Evolutionary conservation across 2,888 invertebrate species (phyloP).

Genomic region (Acrobasis suavella): DNA sequence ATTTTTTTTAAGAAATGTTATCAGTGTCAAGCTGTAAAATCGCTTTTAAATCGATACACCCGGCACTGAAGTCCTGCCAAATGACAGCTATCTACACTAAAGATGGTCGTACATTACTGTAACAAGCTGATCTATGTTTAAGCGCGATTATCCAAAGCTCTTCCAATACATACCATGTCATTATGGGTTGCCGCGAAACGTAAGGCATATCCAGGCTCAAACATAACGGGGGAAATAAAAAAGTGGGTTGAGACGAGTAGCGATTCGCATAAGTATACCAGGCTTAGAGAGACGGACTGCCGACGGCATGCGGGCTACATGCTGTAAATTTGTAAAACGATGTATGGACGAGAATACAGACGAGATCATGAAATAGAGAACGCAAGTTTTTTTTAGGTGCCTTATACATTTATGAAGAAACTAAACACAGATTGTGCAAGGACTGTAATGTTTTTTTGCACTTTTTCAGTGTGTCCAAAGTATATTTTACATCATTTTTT

Average conservation of each 20-base stretch:
- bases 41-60: background rate
- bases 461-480: too few relatives aligned
- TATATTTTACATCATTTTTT: too few relatives aligned
- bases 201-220: conserved; percentile 64
- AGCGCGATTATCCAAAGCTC: conserved; percentile 26
- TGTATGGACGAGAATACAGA: conserved; percentile 1
- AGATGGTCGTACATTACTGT: background rate
- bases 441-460: too few relatives aligned
- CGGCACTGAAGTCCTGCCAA: background rate
- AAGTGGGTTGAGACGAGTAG: conserved; percentile 38
- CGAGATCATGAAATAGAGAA: background rate
- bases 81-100: conserved; percentile 8
- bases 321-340: conserved; percentile 24
- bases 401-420: background rate
- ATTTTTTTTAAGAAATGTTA: too few relatives aligned
- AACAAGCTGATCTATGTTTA: conserved; percentile 22
- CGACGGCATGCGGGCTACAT: conserved; percentile 23
- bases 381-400: background rate
- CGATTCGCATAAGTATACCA: conserved; percentile 19
- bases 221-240: conserved; percentile 52
- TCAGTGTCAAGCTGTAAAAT: background rate
- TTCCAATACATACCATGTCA: conserved; percentile 56
- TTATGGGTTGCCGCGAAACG: conserved; percentile 47
- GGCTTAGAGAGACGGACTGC: conserved; percentile 10
- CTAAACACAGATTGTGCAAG: too few relatives aligned